Conservation (phyloP, 2,888 invertebrate genomes). For the Rotaria macrura region DNA sequence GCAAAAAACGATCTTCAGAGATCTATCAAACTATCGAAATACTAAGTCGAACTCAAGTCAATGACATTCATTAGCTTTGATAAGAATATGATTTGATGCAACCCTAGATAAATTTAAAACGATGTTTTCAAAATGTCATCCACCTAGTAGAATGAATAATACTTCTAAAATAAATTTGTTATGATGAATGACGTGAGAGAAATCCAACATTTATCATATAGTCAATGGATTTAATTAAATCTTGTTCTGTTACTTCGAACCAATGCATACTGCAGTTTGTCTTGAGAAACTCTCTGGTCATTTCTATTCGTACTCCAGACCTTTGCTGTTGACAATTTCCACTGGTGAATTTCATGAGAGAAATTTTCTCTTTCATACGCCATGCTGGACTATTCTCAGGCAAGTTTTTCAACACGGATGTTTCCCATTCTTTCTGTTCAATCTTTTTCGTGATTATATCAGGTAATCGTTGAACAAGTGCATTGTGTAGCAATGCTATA, state of each 20-base stretch:
- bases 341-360: neutral
- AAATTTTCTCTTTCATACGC: neutral
- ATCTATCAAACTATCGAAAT: no score
- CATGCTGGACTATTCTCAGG: neutral
- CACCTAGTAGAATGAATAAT: no score
- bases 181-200: no score
- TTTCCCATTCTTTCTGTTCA: neutral
- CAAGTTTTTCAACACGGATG: neutral
- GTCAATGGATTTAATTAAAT: neutral
- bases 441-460: neutral
- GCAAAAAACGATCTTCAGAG: no score
- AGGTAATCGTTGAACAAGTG: neutral
- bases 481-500: neutral
- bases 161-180: no score
- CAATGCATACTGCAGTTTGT: neutral
- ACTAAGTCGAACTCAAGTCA: no score
- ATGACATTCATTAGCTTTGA: no score
- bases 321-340: neutral
- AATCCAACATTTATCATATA: neutral
- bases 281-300: neutral
- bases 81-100: no score
- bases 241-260: neutral
- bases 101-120: no score
- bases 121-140: no score
- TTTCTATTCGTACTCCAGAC: neutral